phyloP scores from a whole-genome alignment of 2,797 vertebrate genomes.

The Urosaurus nigricauda region DNA sequence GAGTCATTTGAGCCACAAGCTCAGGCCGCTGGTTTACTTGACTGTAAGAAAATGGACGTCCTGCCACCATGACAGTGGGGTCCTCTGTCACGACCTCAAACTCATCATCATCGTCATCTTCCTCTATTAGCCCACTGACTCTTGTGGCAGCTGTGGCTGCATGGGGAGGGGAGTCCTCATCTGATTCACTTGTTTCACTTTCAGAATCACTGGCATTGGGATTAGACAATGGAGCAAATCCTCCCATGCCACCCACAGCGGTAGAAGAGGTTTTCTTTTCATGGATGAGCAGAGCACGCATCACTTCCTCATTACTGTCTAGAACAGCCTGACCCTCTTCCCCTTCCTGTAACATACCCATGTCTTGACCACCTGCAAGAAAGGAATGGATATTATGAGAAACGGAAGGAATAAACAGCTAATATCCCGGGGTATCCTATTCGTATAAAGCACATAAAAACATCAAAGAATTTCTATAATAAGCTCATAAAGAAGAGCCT shows the following conservation, averaged over 20 bases:
- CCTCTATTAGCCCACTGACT: constrained; percentile 80
- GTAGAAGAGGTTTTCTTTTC: constrained; percentile 88
- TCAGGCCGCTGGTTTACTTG: constrained; percentile 95
- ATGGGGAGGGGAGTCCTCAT: constrained; percentile 86
- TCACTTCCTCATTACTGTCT: constrained; percentile 96
- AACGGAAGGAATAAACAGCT: not conserved
- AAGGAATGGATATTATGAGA: constrained; percentile 1
- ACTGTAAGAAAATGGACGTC: constrained; percentile 87
- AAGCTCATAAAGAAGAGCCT: not conserved
- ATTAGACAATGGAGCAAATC: constrained; percentile 68
- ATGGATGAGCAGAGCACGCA: constrained; percentile 96
- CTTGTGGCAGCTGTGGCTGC: constrained; percentile 60
- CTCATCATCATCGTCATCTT: constrained; percentile 91
- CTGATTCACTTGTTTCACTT: constrained; percentile 97
- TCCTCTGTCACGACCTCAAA: constrained; percentile 94
- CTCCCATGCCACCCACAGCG: constrained; percentile 66
- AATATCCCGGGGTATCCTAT: not conserved
- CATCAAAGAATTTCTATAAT: not conserved
- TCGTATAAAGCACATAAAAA: too few relatives aligned
- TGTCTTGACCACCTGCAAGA: constrained; percentile 80
- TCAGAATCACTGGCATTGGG: constrained; percentile 90
- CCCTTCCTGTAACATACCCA: constrained; percentile 82
- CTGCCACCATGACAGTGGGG: constrained; percentile 89
- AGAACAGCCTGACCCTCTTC: constrained; percentile 77
- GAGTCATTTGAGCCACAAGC: constrained; percentile 94